Evolutionary conservation across 2,797 vertebrate species (phyloP).

Genomic region (Poeciliopsis presidionis): DNA sequence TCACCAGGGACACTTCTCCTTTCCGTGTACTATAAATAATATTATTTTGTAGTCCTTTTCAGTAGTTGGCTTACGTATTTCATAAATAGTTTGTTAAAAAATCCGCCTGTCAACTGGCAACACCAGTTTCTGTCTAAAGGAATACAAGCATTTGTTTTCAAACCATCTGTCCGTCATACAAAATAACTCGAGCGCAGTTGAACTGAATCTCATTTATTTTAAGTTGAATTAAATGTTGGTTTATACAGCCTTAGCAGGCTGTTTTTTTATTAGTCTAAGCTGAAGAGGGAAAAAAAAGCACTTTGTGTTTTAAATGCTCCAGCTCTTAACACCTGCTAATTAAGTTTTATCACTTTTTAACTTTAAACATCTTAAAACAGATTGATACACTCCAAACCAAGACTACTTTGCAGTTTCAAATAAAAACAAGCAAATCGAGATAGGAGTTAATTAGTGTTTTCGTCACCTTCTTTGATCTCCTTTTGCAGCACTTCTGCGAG

Average conservation of each 20-base stretch:
- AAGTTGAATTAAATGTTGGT: constrained; percentile 5
- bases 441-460: constrained; percentile 14
- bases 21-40: constrained; percentile 20
- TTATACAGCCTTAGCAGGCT: neutral
- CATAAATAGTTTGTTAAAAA: constrained; percentile 11
- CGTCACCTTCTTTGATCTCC: neutral
- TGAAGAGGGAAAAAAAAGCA: neutral
- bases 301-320: neutral
- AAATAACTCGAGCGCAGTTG: constrained; percentile 3
- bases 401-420: neutral
- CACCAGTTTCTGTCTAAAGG: constrained; percentile 7
- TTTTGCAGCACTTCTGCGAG: neutral
- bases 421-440: constrained; percentile 1
- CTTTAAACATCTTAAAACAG: constrained; percentile 3
- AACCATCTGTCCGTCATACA: constrained; percentile 12
- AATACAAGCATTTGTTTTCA: neutral
- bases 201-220: neutral
- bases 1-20: constrained; percentile 60
- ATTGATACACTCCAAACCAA: neutral
- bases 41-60: neutral
- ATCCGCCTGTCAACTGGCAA: neutral
- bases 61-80: constrained; percentile 36
- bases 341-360: neutral
- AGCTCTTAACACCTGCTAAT: constrained; percentile 8
- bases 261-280: neutral